A percentile compares a stretch with the other conserved stretches of the same genome.
phyloP scores from a whole-genome alignment of 2,797 vertebrate species.

The Falco concolor region DNA sequence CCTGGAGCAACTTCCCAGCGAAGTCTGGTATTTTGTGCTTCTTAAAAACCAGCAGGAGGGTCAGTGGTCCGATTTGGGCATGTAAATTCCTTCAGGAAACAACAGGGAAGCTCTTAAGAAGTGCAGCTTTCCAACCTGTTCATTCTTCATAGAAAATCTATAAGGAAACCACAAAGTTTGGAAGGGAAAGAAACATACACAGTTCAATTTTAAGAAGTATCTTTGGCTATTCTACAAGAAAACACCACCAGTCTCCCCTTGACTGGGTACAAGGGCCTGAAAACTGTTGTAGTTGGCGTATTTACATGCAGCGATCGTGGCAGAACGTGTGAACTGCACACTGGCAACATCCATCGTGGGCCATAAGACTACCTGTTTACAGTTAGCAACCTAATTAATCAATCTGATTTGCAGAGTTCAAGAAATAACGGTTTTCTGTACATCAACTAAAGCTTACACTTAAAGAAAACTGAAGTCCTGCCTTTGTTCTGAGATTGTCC shows the following conservation, averaged over 20 bases:
- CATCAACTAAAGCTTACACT: neutral
- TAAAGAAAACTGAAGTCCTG: neutral
- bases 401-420: neutral
- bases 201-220: neutral
- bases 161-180: neutral
- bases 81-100: neutral
- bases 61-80: neutral
- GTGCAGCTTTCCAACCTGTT: neutral
- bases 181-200: neutral
- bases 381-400: neutral
- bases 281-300: neutral
- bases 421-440: neutral
- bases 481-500: neutral
- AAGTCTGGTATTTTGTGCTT: neutral
- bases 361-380: neutral
- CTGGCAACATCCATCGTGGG: accelerated
- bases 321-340: neutral
- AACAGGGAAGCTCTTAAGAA: neutral
- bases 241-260: neutral
- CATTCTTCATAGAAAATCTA: neutral
- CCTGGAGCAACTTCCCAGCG: neutral
- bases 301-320: neutral
- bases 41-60: neutral
- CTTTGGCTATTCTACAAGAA: neutral
- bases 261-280: neutral